phyloP scores from a whole-genome alignment of 1,140 invertebrate species.

The Macrobrachium rosenbergii region DNA sequence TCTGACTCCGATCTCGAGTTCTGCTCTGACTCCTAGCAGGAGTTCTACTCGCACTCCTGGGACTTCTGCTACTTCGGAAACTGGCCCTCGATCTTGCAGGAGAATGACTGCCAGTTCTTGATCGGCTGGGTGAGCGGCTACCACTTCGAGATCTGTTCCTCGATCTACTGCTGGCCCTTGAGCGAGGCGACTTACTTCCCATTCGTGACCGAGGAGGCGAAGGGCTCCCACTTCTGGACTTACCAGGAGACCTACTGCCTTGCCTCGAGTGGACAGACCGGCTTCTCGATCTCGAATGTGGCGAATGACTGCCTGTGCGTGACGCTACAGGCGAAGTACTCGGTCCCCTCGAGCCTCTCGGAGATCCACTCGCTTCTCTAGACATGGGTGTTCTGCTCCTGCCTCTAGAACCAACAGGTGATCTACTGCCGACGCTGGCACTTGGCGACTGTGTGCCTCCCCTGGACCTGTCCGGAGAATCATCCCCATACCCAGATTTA shows the following conservation, averaged over 20 bases:
- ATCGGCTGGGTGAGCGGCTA: slow-evolving; percentile 33
- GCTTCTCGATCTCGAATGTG: too few relatives aligned
- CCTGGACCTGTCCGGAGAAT: slow-evolving; percentile 7
- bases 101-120: not conserved
- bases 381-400: slow-evolving; percentile 16
- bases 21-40: not conserved
- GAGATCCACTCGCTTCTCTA: not conserved
- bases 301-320: too few relatives aligned
- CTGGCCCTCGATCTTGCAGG: not conserved
- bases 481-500: slow-evolving; percentile 7
- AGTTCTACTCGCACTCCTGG: slow-evolving; percentile 19
- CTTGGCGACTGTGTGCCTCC: slow-evolving; percentile 10
- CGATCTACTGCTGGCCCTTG: slow-evolving; percentile 37
- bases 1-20: not conserved
- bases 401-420: slow-evolving; percentile 8
- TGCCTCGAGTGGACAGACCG: not conserved
- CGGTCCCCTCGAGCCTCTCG: not conserved
- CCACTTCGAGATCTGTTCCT: slow-evolving; percentile 6
- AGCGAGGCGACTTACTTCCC: slow-evolving; percentile 39
- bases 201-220: slow-evolving; percentile 44
- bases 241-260: slow-evolving; percentile 39
- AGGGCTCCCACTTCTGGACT: slow-evolving; percentile 34
- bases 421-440: slow-evolving; percentile 2
- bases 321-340: too few relatives aligned
- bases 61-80: not conserved